Evolutionary conservation across 1,140 invertebrate genomes (phyloP).

Genomic region (fruit fly (Drosophila melanogaster)): DNA sequence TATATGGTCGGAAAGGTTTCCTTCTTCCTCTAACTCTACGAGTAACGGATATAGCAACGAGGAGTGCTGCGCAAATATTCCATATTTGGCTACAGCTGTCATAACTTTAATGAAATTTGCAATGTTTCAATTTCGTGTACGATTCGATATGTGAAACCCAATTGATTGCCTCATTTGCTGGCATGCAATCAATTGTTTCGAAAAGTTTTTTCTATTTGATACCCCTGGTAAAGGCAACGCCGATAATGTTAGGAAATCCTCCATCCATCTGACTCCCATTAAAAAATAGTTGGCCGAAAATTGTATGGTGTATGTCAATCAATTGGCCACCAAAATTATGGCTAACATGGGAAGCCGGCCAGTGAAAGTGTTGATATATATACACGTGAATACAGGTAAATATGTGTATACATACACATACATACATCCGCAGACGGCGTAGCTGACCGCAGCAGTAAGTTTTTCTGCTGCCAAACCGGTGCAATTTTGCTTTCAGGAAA

Average conservation of each 20-base stretch:
- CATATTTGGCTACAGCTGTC: constrained; percentile 7
- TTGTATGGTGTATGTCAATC: constrained; percentile 38
- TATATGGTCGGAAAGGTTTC: too few species aligned
- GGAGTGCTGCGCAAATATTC: constrained; percentile 12
- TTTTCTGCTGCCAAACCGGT: constrained; percentile 30
- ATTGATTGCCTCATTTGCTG: constrained; percentile 10
- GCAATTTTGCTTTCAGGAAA: constrained; percentile 41
- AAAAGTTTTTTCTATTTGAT: constrained; percentile 18
- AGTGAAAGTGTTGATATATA: constrained; percentile 35
- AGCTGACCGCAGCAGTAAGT: constrained; percentile 15
- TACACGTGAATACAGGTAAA: constrained; percentile 5
- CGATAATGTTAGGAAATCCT: constrained; percentile 40
- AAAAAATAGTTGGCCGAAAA: constrained; percentile 44
- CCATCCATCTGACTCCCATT: constrained; percentile 9
- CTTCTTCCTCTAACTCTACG: too few species aligned
- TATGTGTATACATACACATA: background rate
- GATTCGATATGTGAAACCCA: constrained; percentile 10
- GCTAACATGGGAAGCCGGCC: constrained; percentile 18
- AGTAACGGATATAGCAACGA: background rate
- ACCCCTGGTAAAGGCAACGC: constrained; percentile 19
- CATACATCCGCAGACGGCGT: too few species aligned
- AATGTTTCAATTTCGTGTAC: constrained; percentile 2
- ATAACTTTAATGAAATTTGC: constrained; percentile 14
- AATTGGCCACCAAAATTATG: constrained; percentile 44
- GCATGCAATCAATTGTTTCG: constrained; percentile 2